A percentile compares a stretch with the other conserved stretches of the same genome.
These are phyloP conservation scores for Limulus polyphemus DNA, from an alignment of 2,888 invertebrate genomes.

Conservation along the genomic window DNA sequence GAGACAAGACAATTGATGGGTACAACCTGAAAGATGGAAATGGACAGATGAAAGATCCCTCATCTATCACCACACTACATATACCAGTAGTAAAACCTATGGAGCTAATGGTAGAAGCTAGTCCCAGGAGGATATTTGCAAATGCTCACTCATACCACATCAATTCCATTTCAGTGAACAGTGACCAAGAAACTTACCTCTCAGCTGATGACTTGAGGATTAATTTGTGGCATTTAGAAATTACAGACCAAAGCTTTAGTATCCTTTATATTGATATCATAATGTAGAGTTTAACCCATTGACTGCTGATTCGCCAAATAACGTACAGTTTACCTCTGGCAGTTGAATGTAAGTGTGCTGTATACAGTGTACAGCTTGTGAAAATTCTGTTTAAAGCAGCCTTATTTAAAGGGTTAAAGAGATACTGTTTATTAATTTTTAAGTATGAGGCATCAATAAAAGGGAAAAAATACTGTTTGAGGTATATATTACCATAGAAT, in stretches of 20 bases:
- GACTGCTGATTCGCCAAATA: too few species aligned
- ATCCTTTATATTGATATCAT: too few species aligned
- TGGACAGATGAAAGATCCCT: constrained; percentile 69
- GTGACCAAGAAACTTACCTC: constrained; percentile 97
- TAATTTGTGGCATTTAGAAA: constrained; percentile 98
- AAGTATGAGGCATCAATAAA: too few species aligned
- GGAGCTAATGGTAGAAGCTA: constrained; percentile 97
- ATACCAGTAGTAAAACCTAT: constrained; percentile 90
- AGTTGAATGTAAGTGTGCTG: too few species aligned
- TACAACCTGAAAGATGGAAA: constrained; percentile 94
- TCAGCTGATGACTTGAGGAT: constrained; percentile 98
- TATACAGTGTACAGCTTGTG: too few species aligned
- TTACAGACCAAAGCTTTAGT: constrained; percentile 98
- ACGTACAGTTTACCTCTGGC: too few species aligned
- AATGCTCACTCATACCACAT: constrained; percentile 99
- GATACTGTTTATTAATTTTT: too few species aligned
- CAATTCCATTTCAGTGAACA: constrained; percentile 98
- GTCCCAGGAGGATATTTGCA: constrained; percentile 94
- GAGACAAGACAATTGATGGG: constrained; percentile 83
- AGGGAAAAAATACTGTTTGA: too few species aligned
- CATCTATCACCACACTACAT: constrained; percentile 64
- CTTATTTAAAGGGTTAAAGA: too few species aligned
- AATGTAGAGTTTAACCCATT: too few species aligned
- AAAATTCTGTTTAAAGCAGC: too few species aligned
- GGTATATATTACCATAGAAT: too few species aligned